phyloP scores from a whole-genome alignment of 2,797 vertebrate genomes.

The Pteronotus mesoamericanus region DNA sequence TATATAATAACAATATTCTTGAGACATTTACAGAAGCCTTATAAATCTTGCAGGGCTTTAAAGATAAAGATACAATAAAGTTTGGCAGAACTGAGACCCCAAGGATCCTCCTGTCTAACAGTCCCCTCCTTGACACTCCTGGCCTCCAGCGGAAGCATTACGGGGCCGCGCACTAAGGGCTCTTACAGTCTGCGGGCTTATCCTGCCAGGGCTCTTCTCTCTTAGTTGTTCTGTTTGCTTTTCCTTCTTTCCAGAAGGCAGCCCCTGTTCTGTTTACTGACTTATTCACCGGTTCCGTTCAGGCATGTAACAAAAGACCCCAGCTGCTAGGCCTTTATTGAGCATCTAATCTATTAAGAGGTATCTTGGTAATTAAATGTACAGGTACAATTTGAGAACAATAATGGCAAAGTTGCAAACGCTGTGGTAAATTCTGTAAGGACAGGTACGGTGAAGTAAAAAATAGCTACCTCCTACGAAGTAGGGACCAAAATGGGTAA shows the following conservation, averaged over 20 bases:
- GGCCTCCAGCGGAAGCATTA: neutral
- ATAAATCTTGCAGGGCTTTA: neutral
- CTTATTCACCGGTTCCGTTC: neutral
- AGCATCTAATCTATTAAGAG: neutral
- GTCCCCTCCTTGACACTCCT: neutral
- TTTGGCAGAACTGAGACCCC: neutral
- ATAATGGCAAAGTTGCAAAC: neutral
- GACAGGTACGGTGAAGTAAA: neutral
- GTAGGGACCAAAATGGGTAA: neutral
- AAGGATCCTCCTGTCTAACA: neutral
- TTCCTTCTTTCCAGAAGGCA: neutral
- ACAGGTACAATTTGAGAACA: neutral
- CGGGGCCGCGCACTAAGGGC: neutral
- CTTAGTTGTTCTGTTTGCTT: neutral
- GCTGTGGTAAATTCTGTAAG: neutral
- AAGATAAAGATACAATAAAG: neutral
- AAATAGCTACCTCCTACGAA: neutral
- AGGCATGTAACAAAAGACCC: neutral
- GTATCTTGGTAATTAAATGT: neutral
- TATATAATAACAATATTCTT: neutral
- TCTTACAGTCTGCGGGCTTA: neutral
- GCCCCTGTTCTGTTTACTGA: neutral
- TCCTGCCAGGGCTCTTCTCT: neutral
- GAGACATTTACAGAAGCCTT: neutral
- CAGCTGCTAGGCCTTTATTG: neutral